Evolutionary conservation across 1,140 invertebrate species (phyloP).

Genomic region (Heterodera carotae): DNA sequence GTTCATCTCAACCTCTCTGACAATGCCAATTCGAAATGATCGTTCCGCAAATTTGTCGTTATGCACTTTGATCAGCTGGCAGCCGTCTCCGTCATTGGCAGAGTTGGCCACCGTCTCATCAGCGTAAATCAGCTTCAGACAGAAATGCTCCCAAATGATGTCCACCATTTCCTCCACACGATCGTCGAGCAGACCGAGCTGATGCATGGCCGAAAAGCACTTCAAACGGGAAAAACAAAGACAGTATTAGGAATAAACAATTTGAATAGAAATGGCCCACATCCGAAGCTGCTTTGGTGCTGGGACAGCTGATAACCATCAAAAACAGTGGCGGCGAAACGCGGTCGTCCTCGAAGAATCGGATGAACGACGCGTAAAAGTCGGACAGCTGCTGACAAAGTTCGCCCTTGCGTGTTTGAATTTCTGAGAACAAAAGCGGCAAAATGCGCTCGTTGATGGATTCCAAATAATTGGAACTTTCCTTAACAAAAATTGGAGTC

Average conservation of each 20-base stretch:
- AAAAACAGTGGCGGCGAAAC: constrained; percentile 14
- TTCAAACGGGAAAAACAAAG: background rate
- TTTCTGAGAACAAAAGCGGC: constrained; percentile 24
- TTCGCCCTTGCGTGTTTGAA: constrained; percentile 27
- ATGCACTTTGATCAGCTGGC: constrained; percentile 14
- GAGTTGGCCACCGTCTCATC: background rate
- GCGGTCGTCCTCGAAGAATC: constrained; percentile 28
- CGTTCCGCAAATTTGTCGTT: constrained; percentile 26
- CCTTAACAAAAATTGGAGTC: constrained; percentile 4
- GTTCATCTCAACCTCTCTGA: constrained; percentile 19
- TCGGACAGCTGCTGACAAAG: constrained; percentile 21
- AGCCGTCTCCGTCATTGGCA: background rate
- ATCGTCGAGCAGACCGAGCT: background rate
- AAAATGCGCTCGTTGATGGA: constrained; percentile 36
- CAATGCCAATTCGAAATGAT: constrained; percentile 11
- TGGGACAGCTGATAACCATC: constrained; percentile 24
- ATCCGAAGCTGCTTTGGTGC: constrained; percentile 18
- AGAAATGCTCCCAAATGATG: constrained; percentile 33
- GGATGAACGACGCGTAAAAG: constrained; percentile 25
- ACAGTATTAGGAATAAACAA: background rate
- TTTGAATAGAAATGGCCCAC: background rate
- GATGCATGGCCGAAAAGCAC: constrained; percentile 33
- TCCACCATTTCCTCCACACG: constrained; percentile 36
- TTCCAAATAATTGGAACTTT: constrained; percentile 16
- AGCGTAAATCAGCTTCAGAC: constrained; percentile 26